A percentile compares a stretch with the other conserved stretches of the same genome.
These are phyloP conservation scores for Neosilurus hyrtlii DNA, from an alignment of 2,797 vertebrate genomes.

Conservation along the genomic window DNA sequence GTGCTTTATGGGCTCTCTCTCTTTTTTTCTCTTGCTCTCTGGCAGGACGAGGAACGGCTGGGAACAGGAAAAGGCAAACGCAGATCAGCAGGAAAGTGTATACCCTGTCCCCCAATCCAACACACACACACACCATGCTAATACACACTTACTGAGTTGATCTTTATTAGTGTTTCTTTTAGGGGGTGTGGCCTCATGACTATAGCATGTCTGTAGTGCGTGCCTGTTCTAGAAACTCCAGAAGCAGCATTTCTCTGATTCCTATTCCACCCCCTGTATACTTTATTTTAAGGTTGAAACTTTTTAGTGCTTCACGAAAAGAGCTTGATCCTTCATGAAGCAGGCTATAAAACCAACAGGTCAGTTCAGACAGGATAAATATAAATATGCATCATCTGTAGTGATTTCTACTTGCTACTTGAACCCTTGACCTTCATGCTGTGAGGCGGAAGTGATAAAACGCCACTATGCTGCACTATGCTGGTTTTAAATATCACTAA, in stretches of 20 bases:
- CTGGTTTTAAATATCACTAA: too few species aligned
- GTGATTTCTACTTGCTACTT: too few species aligned
- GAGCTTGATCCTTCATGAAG: not conserved
- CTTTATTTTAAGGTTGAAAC: not conserved
- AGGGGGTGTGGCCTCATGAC: not conserved
- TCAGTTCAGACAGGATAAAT: not conserved
- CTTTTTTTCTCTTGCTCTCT: conserved; percentile 52
- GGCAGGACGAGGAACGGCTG: conserved; percentile 71
- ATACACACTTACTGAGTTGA: not conserved
- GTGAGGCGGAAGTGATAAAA: too few species aligned
- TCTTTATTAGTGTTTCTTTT: too few species aligned
- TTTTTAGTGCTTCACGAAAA: not conserved
- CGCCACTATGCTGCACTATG: too few species aligned
- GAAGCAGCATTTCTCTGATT: too few species aligned
- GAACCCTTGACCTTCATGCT: too few species aligned
- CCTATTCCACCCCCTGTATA: not conserved
- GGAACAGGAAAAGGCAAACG: conserved; percentile 57
- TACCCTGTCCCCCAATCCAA: not conserved
- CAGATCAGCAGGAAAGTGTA: conserved; percentile 13
- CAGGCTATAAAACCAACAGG: not conserved
- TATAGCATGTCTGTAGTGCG: not conserved
- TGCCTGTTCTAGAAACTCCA: not conserved
- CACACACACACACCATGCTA: not conserved
- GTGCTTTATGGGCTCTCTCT: not conserved
- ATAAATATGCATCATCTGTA: too few species aligned